phyloP scores from a whole-genome alignment of 2,888 invertebrate genomes.

The Magallana nippona region DNA sequence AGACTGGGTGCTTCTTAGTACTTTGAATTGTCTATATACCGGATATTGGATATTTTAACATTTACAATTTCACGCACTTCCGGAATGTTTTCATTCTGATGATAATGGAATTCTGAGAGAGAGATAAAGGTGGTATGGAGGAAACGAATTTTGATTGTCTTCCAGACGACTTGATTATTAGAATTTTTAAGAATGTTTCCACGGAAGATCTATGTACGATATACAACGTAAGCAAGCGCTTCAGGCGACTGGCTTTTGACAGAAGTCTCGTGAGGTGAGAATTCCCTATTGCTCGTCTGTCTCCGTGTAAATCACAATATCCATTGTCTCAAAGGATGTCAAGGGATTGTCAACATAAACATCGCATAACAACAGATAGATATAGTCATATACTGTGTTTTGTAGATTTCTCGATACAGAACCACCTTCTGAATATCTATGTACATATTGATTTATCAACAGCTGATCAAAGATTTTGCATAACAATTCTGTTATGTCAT shows the following conservation, averaged over 20 bases:
- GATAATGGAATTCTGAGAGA: slow-evolving; percentile 17
- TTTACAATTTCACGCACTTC: not conserved
- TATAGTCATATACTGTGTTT: too few relatives aligned
- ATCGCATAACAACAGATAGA: too few relatives aligned
- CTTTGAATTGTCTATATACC: not conserved
- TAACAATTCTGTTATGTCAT: too few relatives aligned
- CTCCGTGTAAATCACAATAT: too few relatives aligned
- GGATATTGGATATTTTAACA: not conserved
- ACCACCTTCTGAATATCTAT: too few relatives aligned
- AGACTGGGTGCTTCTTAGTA: too few relatives aligned
- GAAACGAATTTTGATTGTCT: slow-evolving; percentile 47
- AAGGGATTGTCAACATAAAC: too few relatives aligned
- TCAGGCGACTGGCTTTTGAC: slow-evolving; percentile 65
- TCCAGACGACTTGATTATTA: slow-evolving; percentile 70
- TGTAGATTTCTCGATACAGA: too few relatives aligned
- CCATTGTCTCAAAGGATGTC: too few relatives aligned
- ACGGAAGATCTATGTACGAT: slow-evolving; percentile 56
- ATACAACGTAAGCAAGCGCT: slow-evolving; percentile 60
- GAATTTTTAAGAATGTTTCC: slow-evolving; percentile 64
- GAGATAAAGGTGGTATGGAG: slow-evolving; percentile 30
- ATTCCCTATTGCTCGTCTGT: too few relatives aligned
- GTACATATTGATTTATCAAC: too few relatives aligned
- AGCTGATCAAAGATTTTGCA: too few relatives aligned
- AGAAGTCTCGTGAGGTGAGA: slow-evolving; percentile 67
- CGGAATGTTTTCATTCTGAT: slow-evolving; percentile 30